phyloP scores from a whole-genome alignment of 2,113 vertebrate genomes.

The Coryphaenoides rupestris region DNA sequence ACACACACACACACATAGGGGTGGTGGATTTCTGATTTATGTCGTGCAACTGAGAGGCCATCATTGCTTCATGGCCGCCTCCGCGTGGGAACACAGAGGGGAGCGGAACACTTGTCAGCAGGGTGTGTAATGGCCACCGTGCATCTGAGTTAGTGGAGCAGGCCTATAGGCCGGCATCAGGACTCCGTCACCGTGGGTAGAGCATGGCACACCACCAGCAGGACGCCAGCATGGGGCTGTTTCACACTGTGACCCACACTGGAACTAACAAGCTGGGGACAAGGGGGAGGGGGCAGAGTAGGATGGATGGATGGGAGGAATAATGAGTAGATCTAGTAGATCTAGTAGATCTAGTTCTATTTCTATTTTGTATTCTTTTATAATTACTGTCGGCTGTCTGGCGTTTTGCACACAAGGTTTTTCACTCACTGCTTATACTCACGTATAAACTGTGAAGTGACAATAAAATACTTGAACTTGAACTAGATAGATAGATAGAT shows the following conservation, averaged over 20 bases:
- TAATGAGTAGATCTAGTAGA: no score
- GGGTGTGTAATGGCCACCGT: slow-evolving; percentile 39
- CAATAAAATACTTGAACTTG: no score
- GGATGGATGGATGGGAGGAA: no score
- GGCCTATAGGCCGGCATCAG: slow-evolving; percentile 16
- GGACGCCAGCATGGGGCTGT: slow-evolving; percentile 12
- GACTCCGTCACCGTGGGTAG: slow-evolving; percentile 9
- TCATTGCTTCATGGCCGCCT: slow-evolving; percentile 32
- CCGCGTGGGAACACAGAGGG: neutral
- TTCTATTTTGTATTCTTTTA: no score
- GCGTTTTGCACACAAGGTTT: no score
- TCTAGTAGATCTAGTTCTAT: no score
- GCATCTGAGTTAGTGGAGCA: slow-evolving; percentile 38
- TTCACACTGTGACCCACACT: slow-evolving; percentile 25
- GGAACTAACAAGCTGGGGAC: neutral
- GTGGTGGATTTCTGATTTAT: slow-evolving; percentile 50
- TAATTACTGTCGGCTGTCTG: no score
- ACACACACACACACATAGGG: neutral
- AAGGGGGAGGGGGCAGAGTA: no score
- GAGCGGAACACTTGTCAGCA: slow-evolving; percentile 42
- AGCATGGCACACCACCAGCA: neutral
- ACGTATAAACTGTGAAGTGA: no score
- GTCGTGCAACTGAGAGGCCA: slow-evolving; percentile 30
- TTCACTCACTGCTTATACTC: no score
- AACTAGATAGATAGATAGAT: no score